phyloP scores from a whole-genome alignment of 1,140 invertebrate species.

The Proales similis region DNA sequence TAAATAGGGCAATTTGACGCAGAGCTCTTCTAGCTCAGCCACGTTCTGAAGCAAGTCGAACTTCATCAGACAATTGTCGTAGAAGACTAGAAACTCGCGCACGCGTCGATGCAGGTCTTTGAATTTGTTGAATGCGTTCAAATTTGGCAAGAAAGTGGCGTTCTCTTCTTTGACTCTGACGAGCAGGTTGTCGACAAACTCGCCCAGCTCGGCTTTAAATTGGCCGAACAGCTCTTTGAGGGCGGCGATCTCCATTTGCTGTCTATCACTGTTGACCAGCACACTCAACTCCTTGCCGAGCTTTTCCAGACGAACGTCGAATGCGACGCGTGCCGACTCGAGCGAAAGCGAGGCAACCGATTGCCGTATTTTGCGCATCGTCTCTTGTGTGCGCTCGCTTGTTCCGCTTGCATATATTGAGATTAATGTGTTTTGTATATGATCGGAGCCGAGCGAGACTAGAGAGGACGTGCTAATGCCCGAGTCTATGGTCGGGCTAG shows the following conservation, averaged over 20 bases:
- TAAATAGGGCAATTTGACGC: not conserved
- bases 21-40: constrained; percentile 1
- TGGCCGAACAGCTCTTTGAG: not conserved
- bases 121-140: constrained; percentile 24
- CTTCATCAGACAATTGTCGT: too few species aligned
- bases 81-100: constrained; percentile 4
- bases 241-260: too few species aligned
- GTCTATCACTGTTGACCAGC: too few species aligned
- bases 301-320: not conserved
- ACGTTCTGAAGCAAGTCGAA: constrained; percentile 1
- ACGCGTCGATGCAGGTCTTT: constrained; percentile 1
- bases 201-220: constrained; percentile 6
- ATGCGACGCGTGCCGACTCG: too few species aligned
- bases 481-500: constrained; percentile 32
- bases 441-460: not conserved
- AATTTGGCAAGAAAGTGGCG: constrained; percentile 21
- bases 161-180: constrained; percentile 18
- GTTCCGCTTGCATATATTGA: too few species aligned
- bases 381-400: too few species aligned
- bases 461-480: constrained; percentile 34
- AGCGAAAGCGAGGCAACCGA: too few species aligned
- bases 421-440: too few species aligned
- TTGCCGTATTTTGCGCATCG: too few species aligned
- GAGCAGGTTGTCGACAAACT: constrained; percentile 4
- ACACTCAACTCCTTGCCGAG: too few species aligned